A percentile compares a stretch with the other conserved stretches of the same genome.
These are phyloP conservation scores for Procavia capensis DNA, from an alignment of 2,113 vertebrate species.

Conservation along the genomic window DNA sequence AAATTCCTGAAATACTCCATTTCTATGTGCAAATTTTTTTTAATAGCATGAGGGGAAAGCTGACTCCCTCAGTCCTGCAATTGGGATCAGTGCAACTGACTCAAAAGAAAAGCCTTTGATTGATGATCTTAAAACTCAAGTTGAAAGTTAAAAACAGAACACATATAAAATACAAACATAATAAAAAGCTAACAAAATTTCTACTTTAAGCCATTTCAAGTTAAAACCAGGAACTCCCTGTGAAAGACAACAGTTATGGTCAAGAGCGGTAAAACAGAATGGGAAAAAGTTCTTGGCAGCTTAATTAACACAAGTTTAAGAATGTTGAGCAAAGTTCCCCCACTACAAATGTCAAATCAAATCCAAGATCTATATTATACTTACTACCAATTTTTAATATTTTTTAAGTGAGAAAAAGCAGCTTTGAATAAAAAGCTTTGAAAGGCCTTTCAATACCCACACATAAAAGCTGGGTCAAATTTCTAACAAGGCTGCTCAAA, in stretches of 20 bases:
- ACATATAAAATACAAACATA: constrained; percentile 70
- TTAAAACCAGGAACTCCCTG: constrained; percentile 61
- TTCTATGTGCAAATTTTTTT: constrained; percentile 56
- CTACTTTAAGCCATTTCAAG: constrained; percentile 60
- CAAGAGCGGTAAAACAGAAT: constrained; percentile 45
- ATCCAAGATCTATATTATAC: constrained; percentile 59
- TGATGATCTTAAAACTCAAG: constrained; percentile 74
- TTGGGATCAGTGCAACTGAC: constrained; percentile 55
- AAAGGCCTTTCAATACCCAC: constrained; percentile 63
- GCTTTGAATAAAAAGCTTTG: constrained; percentile 70
- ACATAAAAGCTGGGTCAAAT: constrained; percentile 75
- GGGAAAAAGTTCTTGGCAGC: constrained; percentile 47
- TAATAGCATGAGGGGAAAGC: constrained; percentile 55
- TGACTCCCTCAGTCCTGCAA: constrained; percentile 60
- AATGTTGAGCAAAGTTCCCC: constrained; percentile 70
- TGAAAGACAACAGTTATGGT: constrained; percentile 58
- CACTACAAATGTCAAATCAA: constrained; percentile 63
- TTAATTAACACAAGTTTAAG: constrained; percentile 74
- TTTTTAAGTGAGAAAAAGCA: constrained; percentile 52
- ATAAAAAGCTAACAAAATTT: constrained; percentile 73
- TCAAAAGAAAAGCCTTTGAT: constrained; percentile 74
- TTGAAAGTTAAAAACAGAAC: constrained; percentile 79
- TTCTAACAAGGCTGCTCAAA: constrained; percentile 54
- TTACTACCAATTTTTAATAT: constrained; percentile 51
- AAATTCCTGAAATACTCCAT: constrained; percentile 64